Base-by-base conservation (phyloP, 2,113 vertebrate genomes). In the Macrotis lagotis region DNA sequence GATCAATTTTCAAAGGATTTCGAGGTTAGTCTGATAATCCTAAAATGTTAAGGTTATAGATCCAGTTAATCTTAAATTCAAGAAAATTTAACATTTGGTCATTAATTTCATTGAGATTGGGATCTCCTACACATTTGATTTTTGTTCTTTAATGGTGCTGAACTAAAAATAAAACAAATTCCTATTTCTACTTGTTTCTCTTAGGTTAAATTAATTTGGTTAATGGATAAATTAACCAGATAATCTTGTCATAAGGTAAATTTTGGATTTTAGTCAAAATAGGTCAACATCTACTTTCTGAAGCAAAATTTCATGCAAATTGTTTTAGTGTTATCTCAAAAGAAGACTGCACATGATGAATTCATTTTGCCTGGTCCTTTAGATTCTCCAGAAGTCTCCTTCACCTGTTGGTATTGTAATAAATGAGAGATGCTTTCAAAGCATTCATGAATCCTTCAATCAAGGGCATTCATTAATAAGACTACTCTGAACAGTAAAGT, bases 391-490 rank as follows among this genome's bases (percentile, higher is more conserved):
- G 66, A 83, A 83, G 14, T 83, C n/a, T 83, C n/a, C 66, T 83
- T 83, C 37, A 83, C 37, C 37, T 44, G 37, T 24, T 83, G 66
- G 7, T 83, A n/a, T 24, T 83, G 3, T 44, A 83, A 44, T n/a
- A 83, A 44, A n/a, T 44, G 66, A 83, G 37, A 44, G 16, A 44
- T 44, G 22, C 44, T 44, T 66, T 88, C 14, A 96, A 95, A 96
- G 94, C 31, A 49, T 94, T 47, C 74, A 44, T 95, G 52, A 94
- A 90, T 53, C 90, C n/a, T 2, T 90, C 92, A 92, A 22, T 91
- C 31, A 88, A 90, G 51, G 88, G 94, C 90, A 96, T 52, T 0
- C 90, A 95, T 51, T 25, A 96, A 95, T 1, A 89, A 50, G 9
- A 25, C 93, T 92, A 3, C n/a, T 93, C 83, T 91, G n/a, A 95